Evolutionary conservation across 2,113 vertebrate species (phyloP).

Genomic region (Gymnarchus niloticus): DNA sequence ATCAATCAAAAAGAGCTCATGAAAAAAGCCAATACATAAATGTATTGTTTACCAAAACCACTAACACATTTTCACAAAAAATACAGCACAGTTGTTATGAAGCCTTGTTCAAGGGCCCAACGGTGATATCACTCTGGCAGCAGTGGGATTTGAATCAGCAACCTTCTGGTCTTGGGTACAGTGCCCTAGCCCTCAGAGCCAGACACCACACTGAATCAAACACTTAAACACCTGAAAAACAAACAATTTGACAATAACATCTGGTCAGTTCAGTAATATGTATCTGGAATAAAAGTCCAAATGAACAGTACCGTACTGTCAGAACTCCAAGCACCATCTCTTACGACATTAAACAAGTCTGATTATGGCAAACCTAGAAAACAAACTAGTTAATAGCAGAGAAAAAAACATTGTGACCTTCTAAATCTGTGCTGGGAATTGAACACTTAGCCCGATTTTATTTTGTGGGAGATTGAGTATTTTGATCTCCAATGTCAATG

Average conservation of each 20-base stretch:
- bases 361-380: neutral
- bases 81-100: neutral
- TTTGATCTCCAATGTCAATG: neutral
- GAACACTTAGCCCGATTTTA: neutral
- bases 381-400: neutral
- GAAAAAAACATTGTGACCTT: neutral
- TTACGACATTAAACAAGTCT: too few relatives aligned
- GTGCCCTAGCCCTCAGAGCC: too few relatives aligned
- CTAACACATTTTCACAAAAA: neutral
- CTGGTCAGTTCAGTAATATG: neutral
- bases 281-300: neutral
- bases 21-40: neutral
- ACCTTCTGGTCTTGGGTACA: too few relatives aligned
- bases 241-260: neutral
- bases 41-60: neutral
- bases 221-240: neutral
- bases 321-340: neutral
- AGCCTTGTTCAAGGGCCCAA: too few relatives aligned
- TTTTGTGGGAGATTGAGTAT: neutral
- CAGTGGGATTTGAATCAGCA: too few relatives aligned
- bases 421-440: slow-evolving; percentile 4
- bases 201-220: neutral
- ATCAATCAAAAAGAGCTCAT: neutral
- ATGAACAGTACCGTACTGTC: neutral
- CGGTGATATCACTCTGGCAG: too few relatives aligned